Conservation (phyloP, 2,888 invertebrate genomes). For the Ochlodes sylvanus region DNA sequence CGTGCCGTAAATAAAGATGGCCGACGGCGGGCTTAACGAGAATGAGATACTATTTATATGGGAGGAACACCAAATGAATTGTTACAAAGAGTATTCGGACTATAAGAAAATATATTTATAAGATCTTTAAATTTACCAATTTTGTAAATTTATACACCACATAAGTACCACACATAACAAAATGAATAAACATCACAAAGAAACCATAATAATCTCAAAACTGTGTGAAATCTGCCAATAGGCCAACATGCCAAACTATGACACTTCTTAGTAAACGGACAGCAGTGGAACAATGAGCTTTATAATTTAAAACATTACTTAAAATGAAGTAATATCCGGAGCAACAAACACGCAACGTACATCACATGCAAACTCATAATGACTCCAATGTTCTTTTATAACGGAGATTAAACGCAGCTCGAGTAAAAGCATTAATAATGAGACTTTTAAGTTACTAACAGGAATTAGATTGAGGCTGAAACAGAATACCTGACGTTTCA, state of each 20-base stretch:
- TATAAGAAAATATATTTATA: not conserved
- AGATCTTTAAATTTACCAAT: too few relatives aligned
- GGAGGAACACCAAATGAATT: constrained; percentile 48
- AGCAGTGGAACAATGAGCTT: too few relatives aligned
- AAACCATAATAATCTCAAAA: too few relatives aligned
- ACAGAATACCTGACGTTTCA: constrained; percentile 25
- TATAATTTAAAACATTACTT: too few relatives aligned
- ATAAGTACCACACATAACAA: too few relatives aligned
- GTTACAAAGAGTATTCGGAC: constrained; percentile 45
- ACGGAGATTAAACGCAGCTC: not conserved
- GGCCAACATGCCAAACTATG: too few relatives aligned
- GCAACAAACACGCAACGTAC: too few relatives aligned
- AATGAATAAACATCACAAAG: too few relatives aligned
- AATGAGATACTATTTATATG: constrained; percentile 57
- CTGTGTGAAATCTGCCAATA: too few relatives aligned
- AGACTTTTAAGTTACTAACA: constrained; percentile 13
- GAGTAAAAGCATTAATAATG: not conserved
- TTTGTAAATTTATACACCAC: too few relatives aligned
- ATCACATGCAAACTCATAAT: not conserved
- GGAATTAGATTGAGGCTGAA: constrained; percentile 23
- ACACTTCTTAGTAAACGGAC: too few relatives aligned
- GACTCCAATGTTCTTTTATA: not conserved
- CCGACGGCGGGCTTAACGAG: constrained; percentile 60
- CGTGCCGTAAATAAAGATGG: constrained; percentile 78
- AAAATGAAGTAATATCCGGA: too few relatives aligned